phyloP scores from a whole-genome alignment of 2,113 vertebrate species.

The Rhea americana region DNA sequence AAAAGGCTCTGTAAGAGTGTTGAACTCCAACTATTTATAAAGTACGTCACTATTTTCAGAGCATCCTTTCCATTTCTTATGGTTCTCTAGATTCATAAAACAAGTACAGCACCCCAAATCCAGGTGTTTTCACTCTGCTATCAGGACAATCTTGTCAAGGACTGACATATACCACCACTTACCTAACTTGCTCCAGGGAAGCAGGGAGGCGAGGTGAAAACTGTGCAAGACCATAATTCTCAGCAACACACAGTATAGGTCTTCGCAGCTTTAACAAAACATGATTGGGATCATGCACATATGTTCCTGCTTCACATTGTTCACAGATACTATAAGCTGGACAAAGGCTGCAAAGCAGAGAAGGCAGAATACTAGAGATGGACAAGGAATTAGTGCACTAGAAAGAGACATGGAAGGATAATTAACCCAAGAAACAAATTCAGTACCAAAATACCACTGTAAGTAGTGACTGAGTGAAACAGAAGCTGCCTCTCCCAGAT shows the following conservation, averaged over 20 bases:
- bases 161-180: not conserved
- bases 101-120: not conserved
- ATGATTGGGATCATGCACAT: slow-evolving; percentile 89
- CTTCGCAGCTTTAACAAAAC: slow-evolving; percentile 89
- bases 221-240: slow-evolving; percentile 46
- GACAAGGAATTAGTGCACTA: not conserved
- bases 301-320: slow-evolving; percentile 88
- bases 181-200: slow-evolving; percentile 81
- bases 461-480: not conserved
- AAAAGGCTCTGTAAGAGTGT: not conserved
- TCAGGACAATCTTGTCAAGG: not conserved
- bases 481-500: not conserved
- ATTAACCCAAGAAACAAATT: not conserved
- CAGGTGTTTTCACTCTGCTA: not conserved
- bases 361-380: not conserved
- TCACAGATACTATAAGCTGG: slow-evolving; percentile 89
- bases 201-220: slow-evolving; percentile 58
- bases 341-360: slow-evolving; percentile 81
- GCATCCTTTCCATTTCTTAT: not conserved
- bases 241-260: slow-evolving; percentile 59
- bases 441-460: accelerated
- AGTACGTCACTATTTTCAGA: not conserved
- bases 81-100: not conserved
- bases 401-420: not conserved
- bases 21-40: not conserved